Conservation (phyloP, 2,113 vertebrate species). For the Corythornis cristatus region DNA sequence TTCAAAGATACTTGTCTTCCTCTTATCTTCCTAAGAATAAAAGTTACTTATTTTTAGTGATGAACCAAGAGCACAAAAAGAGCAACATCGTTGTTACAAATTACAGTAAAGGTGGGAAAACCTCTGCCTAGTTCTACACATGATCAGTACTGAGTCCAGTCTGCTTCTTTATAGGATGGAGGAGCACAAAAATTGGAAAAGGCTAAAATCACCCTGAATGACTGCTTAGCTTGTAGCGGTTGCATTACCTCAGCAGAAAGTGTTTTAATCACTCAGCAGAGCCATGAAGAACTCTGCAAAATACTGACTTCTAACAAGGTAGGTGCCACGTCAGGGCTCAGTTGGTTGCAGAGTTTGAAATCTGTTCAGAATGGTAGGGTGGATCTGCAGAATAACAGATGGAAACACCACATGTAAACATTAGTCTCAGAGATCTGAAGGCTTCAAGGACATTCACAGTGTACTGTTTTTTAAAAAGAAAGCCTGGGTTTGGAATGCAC, state of each 20-base stretch:
- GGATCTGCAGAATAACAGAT: accelerated
- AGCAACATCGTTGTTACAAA: too few species aligned
- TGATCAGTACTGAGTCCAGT: not conserved
- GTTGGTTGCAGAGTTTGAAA: not conserved
- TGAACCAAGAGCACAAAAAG: not conserved
- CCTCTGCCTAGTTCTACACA: not conserved
- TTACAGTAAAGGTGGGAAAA: not conserved
- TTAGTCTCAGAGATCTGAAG: not conserved
- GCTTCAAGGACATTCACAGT: accelerated
- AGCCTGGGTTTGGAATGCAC: not conserved
- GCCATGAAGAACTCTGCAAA: constrained; percentile 87
- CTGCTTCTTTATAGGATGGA: constrained; percentile 82
- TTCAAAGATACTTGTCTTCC: not conserved
- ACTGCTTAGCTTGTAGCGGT: constrained; percentile 96
- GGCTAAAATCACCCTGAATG: constrained; percentile 91
- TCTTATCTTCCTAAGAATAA: not conserved
- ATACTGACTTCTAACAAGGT: constrained; percentile 87
- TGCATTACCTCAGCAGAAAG: constrained; percentile 96
- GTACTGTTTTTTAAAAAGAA: not conserved
- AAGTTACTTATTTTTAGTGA: not conserved
- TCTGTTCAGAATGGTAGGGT: not conserved
- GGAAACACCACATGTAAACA: accelerated
- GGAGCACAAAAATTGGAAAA: constrained; percentile 86
- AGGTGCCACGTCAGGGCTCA: not conserved
- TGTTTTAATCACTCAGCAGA: constrained; percentile 92